A percentile compares a stretch with the other conserved stretches of the same genome.
Conservation (phyloP, 2,797 vertebrate species). For the Perodicticus potto region DNA sequence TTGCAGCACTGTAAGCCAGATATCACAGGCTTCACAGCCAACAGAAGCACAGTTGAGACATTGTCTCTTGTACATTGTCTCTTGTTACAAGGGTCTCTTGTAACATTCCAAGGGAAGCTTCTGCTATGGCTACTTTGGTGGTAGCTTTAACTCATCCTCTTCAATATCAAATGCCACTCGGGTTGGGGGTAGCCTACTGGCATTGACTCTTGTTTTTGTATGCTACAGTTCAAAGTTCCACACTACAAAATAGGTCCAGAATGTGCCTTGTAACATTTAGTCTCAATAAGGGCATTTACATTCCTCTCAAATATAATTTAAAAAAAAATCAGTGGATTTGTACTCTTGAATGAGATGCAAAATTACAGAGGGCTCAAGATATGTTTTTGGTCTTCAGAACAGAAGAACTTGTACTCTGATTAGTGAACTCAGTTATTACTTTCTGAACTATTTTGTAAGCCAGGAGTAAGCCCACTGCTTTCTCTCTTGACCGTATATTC, state of each 20-base stretch:
- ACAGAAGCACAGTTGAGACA: constrained; percentile 62
- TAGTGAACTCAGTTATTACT: neutral
- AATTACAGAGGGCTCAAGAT: neutral
- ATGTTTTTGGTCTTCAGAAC: constrained; percentile 4
- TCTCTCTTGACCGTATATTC: neutral
- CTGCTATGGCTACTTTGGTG: constrained; percentile 49
- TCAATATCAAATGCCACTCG: constrained; percentile 63
- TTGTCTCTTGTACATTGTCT: neutral
- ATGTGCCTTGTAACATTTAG: constrained; percentile 70
- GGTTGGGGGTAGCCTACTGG: constrained; percentile 30
- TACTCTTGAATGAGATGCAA: constrained; percentile 28
- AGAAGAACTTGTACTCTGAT: constrained; percentile 23
- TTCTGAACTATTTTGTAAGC: constrained; percentile 22
- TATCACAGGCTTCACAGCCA: constrained; percentile 69
- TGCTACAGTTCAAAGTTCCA: constrained; percentile 75
- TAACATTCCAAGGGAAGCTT: constrained; percentile 60
- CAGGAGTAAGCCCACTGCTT: neutral
- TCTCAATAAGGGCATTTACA: constrained; percentile 73
- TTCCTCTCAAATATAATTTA: constrained; percentile 50
- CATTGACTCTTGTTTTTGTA: constrained; percentile 67
- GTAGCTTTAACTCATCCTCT: constrained; percentile 61
- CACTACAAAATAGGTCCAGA: constrained; percentile 74
- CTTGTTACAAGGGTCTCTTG: constrained; percentile 40
- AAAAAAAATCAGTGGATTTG: constrained; percentile 21
- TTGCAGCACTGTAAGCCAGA: constrained; percentile 73